Evolutionary conservation across 1,140 invertebrate genomes (phyloP), one percentile per base, ranked within the genome.

Genomic region (Pachyrhynchus sulphureomaculatus): DNA sequence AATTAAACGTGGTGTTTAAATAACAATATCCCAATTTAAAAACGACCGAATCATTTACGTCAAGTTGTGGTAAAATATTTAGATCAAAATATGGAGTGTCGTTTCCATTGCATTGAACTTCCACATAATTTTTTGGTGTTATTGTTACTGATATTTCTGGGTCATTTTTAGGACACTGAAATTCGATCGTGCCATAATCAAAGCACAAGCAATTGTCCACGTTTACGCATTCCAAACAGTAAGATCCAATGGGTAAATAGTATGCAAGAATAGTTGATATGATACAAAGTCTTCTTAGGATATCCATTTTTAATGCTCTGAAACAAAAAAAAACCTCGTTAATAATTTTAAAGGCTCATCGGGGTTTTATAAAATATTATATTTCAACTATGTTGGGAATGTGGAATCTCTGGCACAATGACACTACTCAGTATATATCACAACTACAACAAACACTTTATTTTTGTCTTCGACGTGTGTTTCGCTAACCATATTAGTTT

Each of bases 21-120:
- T 48, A 48, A 20, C 55, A 58, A n/a, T 48, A 58, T 26, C 48
- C 44, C 21, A 58, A 3, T 48, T 45, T 47, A 15, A 48, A 47
- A n/a, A 18, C 17, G 17, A 48, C 21, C 2, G 18, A 36, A 17
- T 58, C 33, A 2, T 15, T 5, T 26, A 47, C n/a, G 29, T 47
- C 42, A 1, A 58, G 4, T 8, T 36, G 8, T 9, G 55, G 55
- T 9, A 58, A 13, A 1, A 34, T 18, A 23, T 56, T 17, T 17
- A 58, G n/a, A 33, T 58, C 34, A 20, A 58, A 17, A 0, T 15
- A 17, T 3, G 55, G 18, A 15, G 4, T 15, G 1, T 6, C 8
- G 12, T 20, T 29, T 17, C 39, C 32, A 29, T 15, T 3, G 23
- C 55, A 58, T 48, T 58, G 42, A 9, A 58, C 9, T 5, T 13